phyloP scores from a whole-genome alignment of 2,888 invertebrate species.

The Troides helena region DNA sequence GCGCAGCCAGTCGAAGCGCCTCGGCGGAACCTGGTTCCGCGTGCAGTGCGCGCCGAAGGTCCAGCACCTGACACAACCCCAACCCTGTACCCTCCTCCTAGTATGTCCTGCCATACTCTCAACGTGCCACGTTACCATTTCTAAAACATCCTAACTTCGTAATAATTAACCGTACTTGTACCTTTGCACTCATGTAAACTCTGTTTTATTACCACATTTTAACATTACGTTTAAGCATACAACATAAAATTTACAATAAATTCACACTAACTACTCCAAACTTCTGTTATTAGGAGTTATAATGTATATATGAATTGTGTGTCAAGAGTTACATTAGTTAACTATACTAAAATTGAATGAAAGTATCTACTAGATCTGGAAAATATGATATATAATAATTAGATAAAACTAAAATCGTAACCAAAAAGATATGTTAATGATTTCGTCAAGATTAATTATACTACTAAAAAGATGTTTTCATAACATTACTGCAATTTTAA shows the following conservation, averaged over 20 bases:
- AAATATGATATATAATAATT: not conserved
- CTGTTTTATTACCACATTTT: not conserved
- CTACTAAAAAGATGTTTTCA: conserved; percentile 6
- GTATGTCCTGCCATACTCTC: not conserved
- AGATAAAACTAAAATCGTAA: conserved; percentile 2
- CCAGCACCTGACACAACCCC: conserved; percentile 84
- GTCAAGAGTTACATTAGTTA: not conserved
- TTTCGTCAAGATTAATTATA: not conserved
- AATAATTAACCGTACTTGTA: not conserved
- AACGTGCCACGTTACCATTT: not conserved
- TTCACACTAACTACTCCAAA: not conserved
- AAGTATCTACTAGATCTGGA: not conserved
- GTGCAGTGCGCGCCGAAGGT: conserved; percentile 89
- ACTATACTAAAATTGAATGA: not conserved
- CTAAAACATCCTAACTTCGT: not conserved
- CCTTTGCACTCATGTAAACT: not conserved
- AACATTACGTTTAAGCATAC: not conserved
- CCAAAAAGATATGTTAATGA: no score
- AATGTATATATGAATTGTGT: not conserved
- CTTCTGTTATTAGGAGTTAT: not conserved
- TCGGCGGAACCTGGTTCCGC: conserved; percentile 83
- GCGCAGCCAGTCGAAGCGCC: conserved; percentile 77
- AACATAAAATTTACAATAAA: not conserved
- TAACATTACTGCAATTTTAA: not conserved
- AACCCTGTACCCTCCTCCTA: conserved; percentile 36